A percentile compares a stretch with the other conserved stretches of the same genome.
These are phyloP conservation scores for Agonum fuliginosum DNA, from an alignment of 2,888 invertebrate species.

Conservation along the genomic window DNA sequence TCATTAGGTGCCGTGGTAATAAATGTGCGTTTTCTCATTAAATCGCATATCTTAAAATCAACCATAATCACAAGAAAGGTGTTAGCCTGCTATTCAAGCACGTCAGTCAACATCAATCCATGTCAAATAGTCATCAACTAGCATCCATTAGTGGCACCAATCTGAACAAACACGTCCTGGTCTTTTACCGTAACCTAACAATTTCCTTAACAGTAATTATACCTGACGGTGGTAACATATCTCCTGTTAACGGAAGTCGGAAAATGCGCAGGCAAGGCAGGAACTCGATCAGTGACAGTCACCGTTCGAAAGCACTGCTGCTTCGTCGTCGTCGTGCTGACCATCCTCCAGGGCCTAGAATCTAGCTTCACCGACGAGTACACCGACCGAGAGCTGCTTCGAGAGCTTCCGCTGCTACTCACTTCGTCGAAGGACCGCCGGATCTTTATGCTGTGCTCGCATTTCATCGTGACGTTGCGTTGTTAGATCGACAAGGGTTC, in stretches of 20 bases:
- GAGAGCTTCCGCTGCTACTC: constrained; percentile 17
- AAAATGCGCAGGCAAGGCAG: constrained; percentile 67
- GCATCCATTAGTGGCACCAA: constrained; percentile 18
- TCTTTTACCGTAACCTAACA: constrained; percentile 45
- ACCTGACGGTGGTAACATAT: constrained; percentile 72
- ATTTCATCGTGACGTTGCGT: constrained; percentile 43
- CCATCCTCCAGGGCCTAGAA: constrained; percentile 70
- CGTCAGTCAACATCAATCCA: too few relatives aligned
- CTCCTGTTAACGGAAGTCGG: constrained; percentile 65
- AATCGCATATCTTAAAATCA: too few relatives aligned
- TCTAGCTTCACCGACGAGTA: constrained; percentile 67
- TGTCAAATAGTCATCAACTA: neutral
- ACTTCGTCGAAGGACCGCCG: constrained; percentile 38
- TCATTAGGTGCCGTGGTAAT: too few relatives aligned
- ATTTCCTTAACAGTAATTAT: constrained; percentile 60
- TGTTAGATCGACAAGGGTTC: too few relatives aligned
- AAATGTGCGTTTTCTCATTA: too few relatives aligned
- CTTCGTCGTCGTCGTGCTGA: constrained; percentile 71
- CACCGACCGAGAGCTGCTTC: neutral
- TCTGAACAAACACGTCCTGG: constrained; percentile 26
- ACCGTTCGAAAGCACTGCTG: constrained; percentile 71
- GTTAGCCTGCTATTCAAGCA: too few relatives aligned
- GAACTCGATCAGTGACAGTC: constrained; percentile 70
- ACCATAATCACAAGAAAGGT: too few relatives aligned
- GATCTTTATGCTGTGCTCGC: constrained; percentile 39